Base-by-base conservation (phyloP, 2,113 vertebrate species). In the Nycticryphes semicollaris region DNA sequence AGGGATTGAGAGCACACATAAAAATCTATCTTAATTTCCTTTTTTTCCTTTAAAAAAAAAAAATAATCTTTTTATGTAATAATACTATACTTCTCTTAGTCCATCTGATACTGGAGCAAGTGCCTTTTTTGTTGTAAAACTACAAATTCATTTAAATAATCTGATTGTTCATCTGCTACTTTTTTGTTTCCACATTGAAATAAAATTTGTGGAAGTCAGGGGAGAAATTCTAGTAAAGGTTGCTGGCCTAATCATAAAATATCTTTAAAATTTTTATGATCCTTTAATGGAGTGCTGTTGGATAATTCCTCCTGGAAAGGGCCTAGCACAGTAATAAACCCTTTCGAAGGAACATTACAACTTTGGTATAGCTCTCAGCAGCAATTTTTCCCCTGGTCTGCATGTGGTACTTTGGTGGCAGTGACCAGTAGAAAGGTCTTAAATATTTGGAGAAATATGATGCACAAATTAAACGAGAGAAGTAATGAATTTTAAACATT, bases 181-280 rank as follows among this genome's bases (percentile, higher is more conserved):
- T 43, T 70, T 68, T 51, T 59, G 5, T 88, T 90, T 74, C 47
- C 27, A 27, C 0, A 0, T 25, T 31, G 64, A 95, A 64, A 56
- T 25, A 84, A 84, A 92, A 87, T 89, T 92, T 78, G 57, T 95
- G 84, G 73, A 92, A 75, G 53, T 57, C 35, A 31, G 7, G 11
- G 35, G 56, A 94, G 43, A 87, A 92, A 91, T 75, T 90, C 33
- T 28, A 45, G 57, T 39, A 89, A 86, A 94, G 84, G 80, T 87
- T 57, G 68, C 39, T 81, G 86, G 64, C 80, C 56, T 84, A 68
- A 87, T 72, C 69, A 56, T 87, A 84, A 94, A 94, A 92, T 41
- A 39, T 53, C 39, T 94, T 89, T 89, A 81, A 94, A 91, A 75
- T 27, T 91, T 94, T 96, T 91, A 89, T 75, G 77, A 63, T 56